Evolutionary conservation across 2,888 invertebrate species (phyloP), one percentile per base, ranked within the genome.

Genomic region (Caenorhabditis sp.): DNA sequence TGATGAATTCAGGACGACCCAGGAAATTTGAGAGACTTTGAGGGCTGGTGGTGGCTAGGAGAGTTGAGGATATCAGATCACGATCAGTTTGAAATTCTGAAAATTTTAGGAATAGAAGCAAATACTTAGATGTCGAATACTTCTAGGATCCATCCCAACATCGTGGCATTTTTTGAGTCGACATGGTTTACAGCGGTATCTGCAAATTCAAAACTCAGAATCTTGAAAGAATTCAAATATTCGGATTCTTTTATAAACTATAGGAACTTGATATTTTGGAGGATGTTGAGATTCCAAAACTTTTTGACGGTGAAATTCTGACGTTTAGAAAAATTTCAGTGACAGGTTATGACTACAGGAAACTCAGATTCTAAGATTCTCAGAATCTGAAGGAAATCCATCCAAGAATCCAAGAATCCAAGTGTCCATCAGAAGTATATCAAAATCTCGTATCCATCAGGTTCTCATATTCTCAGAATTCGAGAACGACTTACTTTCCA

Each of bases 1-100:
- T 31, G 24, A 79, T 70, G 24, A 79, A 72, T 31, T 41, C 26
- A 10, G 79, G 79, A 0, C 79, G 70, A 4, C 79, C 79, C 4
- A 79, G 64, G n/a, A 70, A 79, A 10, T 58, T 75, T 4, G 66
- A 28, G 2, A 68, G 35, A 16, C 68, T 68, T 54, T 68, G 54
- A n/a, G 68, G 68, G 14, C 12, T 41, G 14, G 61, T 19, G 2
- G 1, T 14, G n/a, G 28, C n/a, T 31, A 31, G 58, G 10, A 19
- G 22, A 1, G 68, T 35, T 1, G 49, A 54, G 6, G 68, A 68
- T 1, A 64, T 31, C 0, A 47, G 44, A 35, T 75, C 66, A 2
- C 49, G 44, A 28, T 56, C 31, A 3, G 22, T 19, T 64, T 63
- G 56, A 24, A 75, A 54, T 56, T 75, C 74, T 75, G 56, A 22